Evolutionary conservation across 2,113 vertebrate genomes (phyloP), one percentile per base, ranked within the genome.

Genomic region (Elachura formosa): DNA sequence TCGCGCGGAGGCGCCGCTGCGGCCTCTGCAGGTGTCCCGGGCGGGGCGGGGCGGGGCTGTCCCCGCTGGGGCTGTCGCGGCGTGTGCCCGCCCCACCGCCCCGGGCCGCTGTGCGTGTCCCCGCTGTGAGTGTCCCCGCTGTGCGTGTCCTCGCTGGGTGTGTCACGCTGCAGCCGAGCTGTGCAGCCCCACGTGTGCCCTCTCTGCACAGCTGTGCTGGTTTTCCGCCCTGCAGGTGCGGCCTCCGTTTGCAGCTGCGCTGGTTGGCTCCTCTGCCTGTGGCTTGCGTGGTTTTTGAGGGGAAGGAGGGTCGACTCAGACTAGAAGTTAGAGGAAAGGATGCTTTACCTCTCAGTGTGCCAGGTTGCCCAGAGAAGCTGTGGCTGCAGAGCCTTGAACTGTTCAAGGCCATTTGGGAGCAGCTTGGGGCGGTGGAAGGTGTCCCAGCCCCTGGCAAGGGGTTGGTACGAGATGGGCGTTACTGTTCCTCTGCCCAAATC

Each of bases 201-300:
- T 19, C 51, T 15, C 10, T 24, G 56, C 49, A 1, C 48, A 40
- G 41, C 51, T 45, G n/a, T 5, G 61, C 29, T 6, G 10, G 6
- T 13, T 33, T 21, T n/a, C 52, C 29, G 68, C 36, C 1, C 3
- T 5, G 46, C 89, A 22, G 55, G 9, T 22, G 38, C 25, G 63
- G 48, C 5, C 31, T 25, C 20, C 19, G 0, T 14, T 43, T 14
- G 24, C 89, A 34, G 69, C 83, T 66, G 46, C 5, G 87, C 24
- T 2, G 40, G 5, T 2, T 12, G 23, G 38, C 12, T 38, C 14
- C 45, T 19, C 26, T 3, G 52, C 26, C 0, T 7, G 2, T 45
- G 77, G 68, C n/a, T 52, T 38, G 8, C 1, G 68, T 38, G 76
- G 68, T 13, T 73, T 73, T 74, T n/a, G 45, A 58, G 61, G 7